Evolutionary conservation across 2,113 vertebrate genomes (phyloP).

Genomic region (Gymnocephalus cernua): DNA sequence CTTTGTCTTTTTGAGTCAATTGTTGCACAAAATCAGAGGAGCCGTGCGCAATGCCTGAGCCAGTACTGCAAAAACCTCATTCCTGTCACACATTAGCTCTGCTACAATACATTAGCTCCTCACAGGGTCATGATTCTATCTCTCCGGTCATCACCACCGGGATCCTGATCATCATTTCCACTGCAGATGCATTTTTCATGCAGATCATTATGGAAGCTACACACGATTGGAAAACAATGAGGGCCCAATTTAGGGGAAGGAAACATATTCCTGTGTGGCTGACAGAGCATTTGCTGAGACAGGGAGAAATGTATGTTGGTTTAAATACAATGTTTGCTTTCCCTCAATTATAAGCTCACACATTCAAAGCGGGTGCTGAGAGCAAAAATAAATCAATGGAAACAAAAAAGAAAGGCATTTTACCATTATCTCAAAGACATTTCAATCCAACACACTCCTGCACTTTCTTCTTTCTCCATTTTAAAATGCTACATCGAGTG

Average conservation of each 20-base stretch:
- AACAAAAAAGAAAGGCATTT: conserved; percentile 35
- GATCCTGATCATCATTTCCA: conserved; percentile 77
- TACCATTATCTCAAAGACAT: conserved; percentile 33
- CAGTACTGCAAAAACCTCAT: conserved; percentile 72
- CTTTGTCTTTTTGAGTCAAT: conserved; percentile 84
- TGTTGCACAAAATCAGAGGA: conserved; percentile 73
- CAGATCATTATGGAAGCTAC: conserved; percentile 66
- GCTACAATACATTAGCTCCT: conserved; percentile 83
- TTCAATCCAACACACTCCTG: conserved; percentile 18
- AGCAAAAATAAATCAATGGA: conserved; percentile 8
- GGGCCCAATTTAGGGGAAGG: conserved; percentile 62
- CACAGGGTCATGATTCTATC: conserved; percentile 76
- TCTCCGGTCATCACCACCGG: conserved; percentile 76
- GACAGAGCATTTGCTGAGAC: conserved; percentile 70
- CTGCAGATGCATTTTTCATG: conserved; percentile 79
- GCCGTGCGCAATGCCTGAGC: conserved; percentile 39
- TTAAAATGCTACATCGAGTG: conserved; percentile 34
- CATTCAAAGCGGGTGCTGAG: conserved; percentile 13
- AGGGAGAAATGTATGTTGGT: conserved; percentile 54
- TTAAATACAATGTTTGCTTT: conserved; percentile 52
- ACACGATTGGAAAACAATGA: conserved; percentile 72
- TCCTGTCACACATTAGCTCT: conserved; percentile 76
- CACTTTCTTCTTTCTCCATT: conserved; percentile 23
- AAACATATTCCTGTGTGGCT: conserved; percentile 66
- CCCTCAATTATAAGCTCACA: conserved; percentile 60